Percentiles rank a stretch among this genome's conserved stretches.
Evolutionary conservation across 2,113 vertebrate species (phyloP).

Genomic region (Spea multiplicata): DNA sequence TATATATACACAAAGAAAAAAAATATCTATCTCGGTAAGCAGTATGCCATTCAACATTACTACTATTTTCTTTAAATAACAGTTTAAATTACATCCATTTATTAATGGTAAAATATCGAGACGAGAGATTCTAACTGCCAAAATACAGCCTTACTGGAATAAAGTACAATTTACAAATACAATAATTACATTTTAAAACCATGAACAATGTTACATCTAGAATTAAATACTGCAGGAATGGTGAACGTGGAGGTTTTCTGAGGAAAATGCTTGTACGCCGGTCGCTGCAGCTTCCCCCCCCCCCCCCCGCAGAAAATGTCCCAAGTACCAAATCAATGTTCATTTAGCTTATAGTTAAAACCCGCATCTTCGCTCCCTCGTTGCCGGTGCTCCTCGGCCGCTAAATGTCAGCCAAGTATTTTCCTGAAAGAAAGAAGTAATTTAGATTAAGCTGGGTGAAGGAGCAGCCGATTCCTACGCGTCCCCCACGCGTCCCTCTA

Average conservation of each 20-base stretch:
- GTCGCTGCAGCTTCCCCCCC: conserved; percentile 55
- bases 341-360: conserved; percentile 64
- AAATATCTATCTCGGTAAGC: conserved; percentile 69
- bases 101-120: conserved; percentile 75
- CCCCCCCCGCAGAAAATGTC: conserved; percentile 60
- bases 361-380: conserved; percentile 59
- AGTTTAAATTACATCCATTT: conserved; percentile 76
- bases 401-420: conserved; percentile 97
- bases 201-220: conserved; percentile 87
- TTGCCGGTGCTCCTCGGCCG: conserved; percentile 55
- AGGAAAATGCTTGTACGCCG: conserved; percentile 60
- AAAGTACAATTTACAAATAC: conserved; percentile 93
- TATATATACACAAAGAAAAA: conserved; percentile 74
- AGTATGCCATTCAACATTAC: conserved; percentile 71
- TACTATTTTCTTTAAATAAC: conserved; percentile 73
- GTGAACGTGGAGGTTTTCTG: conserved; percentile 64
- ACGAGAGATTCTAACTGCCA: conserved; percentile 72
- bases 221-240: conserved; percentile 92
- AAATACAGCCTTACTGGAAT: conserved; percentile 79
- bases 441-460: neutral
- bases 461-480: neutral
- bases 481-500: too few relatives aligned
- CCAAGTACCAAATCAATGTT: conserved; percentile 63
- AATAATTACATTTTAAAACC: conserved; percentile 93
- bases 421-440: conserved; percentile 73